These are phyloP conservation scores for Ophthalmolycus amberensis DNA, from an alignment of 2,113 vertebrate genomes.

Conservation along the genomic window DNA sequence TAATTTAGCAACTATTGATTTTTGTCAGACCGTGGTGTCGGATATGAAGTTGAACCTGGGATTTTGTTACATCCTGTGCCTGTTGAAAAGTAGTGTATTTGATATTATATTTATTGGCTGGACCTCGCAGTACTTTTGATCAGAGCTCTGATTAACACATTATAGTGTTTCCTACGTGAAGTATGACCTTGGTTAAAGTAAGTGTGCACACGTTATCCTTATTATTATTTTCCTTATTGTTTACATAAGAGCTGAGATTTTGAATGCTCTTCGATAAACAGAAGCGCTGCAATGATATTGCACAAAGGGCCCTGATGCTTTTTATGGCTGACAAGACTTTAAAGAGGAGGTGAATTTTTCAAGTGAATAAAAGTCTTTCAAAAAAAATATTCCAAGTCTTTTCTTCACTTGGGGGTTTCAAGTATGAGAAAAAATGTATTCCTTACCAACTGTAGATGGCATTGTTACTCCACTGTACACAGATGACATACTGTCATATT, in stretches of 20 bases:
- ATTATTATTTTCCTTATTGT: constrained; percentile 54
- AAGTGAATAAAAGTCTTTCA: constrained; percentile 76
- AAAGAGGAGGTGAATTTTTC: constrained; percentile 74
- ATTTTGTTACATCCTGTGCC: constrained; percentile 72
- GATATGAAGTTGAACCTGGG: constrained; percentile 48
- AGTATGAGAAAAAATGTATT: not conserved
- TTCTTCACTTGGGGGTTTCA: not conserved
- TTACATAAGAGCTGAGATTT: constrained; percentile 66
- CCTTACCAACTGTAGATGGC: not conserved
- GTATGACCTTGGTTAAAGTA: constrained; percentile 43
- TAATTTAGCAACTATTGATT: constrained; percentile 48
- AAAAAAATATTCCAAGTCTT: constrained; percentile 38
- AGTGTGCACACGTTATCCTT: constrained; percentile 38
- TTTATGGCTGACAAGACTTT: constrained; percentile 69
- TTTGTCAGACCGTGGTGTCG: constrained; percentile 57
- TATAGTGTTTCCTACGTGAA: constrained; percentile 43
- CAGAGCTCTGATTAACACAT: constrained; percentile 61
- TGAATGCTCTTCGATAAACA: constrained; percentile 72
- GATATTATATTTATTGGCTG: constrained; percentile 70
- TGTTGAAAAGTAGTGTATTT: constrained; percentile 69
- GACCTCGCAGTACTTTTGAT: constrained; percentile 74
- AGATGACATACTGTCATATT: not conserved
- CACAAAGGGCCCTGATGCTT: constrained; percentile 76
- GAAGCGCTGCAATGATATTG: constrained; percentile 75
- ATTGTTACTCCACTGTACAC: constrained; percentile 1